These are phyloP conservation scores for Latrodectus elegans DNA, from an alignment of 2,888 invertebrate species.

Conservation along the genomic window DNA sequence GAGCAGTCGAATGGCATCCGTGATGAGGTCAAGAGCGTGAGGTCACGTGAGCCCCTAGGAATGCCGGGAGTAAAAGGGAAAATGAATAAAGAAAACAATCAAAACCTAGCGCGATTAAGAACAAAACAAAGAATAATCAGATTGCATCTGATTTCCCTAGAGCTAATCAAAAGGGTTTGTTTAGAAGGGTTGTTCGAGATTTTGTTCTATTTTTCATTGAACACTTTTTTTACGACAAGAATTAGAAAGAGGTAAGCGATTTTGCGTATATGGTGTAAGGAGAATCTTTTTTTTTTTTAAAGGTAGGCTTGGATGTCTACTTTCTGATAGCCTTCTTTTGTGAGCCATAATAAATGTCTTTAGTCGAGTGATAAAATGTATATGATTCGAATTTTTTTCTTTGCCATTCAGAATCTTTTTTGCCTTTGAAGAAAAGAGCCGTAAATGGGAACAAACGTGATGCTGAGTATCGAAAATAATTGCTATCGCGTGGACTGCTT, in stretches of 20 bases:
- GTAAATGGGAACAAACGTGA: constrained; percentile 21
- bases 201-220: constrained; percentile 5
- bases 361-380: not conserved
- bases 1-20: constrained; percentile 29
- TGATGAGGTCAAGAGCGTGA: constrained; percentile 44
- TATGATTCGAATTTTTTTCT: constrained; percentile 8
- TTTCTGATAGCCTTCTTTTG: constrained; percentile 9
- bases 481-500: constrained; percentile 14
- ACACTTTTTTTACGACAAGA: not conserved
- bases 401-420: not conserved
- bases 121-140: too few relatives aligned
- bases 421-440: not conserved
- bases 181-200: constrained; percentile 10
- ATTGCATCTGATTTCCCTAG: constrained; percentile 12
- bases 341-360: constrained; percentile 44
- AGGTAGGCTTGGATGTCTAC: constrained; percentile 17
- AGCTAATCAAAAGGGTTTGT: constrained; percentile 39
- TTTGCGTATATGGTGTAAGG: not conserved
- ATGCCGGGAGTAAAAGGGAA: constrained; percentile 13
- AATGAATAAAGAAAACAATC: constrained; percentile 21
- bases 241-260: not conserved
- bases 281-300: not conserved
- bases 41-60: constrained; percentile 31
- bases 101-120: not conserved
- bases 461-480: constrained; percentile 16